These are phyloP conservation scores for Disparrhopalites patrizii DNA, from an alignment of 2,888 invertebrate species.

Conservation along the genomic window DNA sequence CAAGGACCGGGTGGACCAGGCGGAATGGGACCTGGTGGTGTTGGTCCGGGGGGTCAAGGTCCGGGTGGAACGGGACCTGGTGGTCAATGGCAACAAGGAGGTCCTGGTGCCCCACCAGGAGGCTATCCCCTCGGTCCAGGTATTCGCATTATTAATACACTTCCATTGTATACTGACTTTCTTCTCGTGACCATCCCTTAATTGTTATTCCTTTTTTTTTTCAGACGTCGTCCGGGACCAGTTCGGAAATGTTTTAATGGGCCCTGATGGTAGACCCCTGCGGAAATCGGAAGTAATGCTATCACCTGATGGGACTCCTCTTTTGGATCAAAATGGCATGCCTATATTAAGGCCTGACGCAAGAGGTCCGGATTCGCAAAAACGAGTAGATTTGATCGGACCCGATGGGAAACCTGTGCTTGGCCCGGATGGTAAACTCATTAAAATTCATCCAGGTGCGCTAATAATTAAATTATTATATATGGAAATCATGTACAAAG, in stretches of 20 bases:
- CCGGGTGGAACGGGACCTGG: neutral
- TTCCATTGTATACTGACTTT: too few species aligned
- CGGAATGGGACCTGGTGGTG: neutral
- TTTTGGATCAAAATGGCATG: neutral
- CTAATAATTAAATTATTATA: too few species aligned
- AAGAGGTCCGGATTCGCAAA: neutral
- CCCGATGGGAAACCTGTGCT: conserved; percentile 1
- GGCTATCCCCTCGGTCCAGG: neutral
- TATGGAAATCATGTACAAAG: too few species aligned
- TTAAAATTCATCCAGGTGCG: too few species aligned
- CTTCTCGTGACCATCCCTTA: too few species aligned
- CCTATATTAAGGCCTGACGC: neutral
- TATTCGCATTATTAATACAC: too few species aligned
- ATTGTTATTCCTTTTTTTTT: too few species aligned
- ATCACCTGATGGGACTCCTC: neutral
- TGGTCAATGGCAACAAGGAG: neutral
- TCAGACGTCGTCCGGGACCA: too few species aligned
- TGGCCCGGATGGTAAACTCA: neutral
- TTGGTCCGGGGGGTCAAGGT: neutral
- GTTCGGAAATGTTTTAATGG: neutral
- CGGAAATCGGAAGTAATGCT: neutral
- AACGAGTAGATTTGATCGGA: neutral
- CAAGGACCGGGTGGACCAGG: neutral
- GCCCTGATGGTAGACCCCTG: conserved; percentile 8
- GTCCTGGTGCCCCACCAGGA: neutral